phyloP scores from a whole-genome alignment of 2,797 vertebrate species.

The Gorsachius magnificus region DNA sequence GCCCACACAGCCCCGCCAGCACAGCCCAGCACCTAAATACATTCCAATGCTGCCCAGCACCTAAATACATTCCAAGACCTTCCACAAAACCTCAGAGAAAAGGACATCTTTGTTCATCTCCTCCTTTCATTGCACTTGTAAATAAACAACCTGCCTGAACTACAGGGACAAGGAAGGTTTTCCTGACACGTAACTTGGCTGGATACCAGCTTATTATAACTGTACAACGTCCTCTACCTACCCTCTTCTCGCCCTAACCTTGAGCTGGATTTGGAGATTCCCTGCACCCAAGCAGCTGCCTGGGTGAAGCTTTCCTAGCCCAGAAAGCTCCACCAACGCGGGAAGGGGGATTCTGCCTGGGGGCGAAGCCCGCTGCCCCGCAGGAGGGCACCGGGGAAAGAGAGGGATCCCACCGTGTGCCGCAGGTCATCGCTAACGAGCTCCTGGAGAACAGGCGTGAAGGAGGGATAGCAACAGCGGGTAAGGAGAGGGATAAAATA shows the following conservation, averaged over 20 bases:
- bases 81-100: not conserved
- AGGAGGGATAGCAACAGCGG: not conserved
- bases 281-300: not conserved
- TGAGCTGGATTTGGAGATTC: not conserved
- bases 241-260: not conserved
- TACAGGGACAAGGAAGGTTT: not conserved
- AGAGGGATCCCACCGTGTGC: not conserved
- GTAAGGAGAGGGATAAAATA: not conserved
- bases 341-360: not conserved
- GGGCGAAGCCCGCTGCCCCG: not conserved
- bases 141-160: not conserved
- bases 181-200: fast-evolving
- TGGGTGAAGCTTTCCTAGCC: not conserved
- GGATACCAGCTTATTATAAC: fast-evolving
- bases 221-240: fast-evolving
- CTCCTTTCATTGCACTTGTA: not conserved
- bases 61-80: not conserved
- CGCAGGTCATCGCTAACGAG: not conserved
- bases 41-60: not conserved
- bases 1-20: not conserved
- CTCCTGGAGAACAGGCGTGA: not conserved
- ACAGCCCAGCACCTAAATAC: not conserved
- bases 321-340: not conserved
- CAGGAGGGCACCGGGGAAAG: not conserved
- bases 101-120: not conserved